phyloP scores from a whole-genome alignment of 1,140 invertebrate species.

The Colletes latitarsis region DNA sequence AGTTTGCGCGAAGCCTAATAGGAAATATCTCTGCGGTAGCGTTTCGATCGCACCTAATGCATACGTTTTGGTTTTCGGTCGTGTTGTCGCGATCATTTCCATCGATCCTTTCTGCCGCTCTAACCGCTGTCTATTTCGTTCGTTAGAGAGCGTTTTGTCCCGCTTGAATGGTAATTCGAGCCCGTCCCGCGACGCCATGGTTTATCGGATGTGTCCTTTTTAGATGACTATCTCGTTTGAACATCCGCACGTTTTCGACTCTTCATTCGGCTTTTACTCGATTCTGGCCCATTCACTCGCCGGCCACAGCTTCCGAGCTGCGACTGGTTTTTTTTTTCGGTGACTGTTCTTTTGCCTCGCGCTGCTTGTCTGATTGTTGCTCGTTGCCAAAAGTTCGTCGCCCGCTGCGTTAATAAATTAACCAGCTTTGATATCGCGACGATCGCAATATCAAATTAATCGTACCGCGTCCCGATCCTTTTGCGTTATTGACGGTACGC shows the following conservation, averaged over 20 bases:
- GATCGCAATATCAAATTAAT: neutral
- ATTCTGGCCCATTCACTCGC: constrained; percentile 17
- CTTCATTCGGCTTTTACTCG: constrained; percentile 44
- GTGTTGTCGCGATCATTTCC: constrained; percentile 21
- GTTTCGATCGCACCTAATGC: too few relatives aligned
- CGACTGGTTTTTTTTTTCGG: neutral
- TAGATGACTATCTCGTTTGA: constrained; percentile 47
- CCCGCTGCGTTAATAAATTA: constrained; percentile 29
- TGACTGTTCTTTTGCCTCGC: constrained; percentile 26
- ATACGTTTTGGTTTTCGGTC: constrained; percentile 4
- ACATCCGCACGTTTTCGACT: constrained; percentile 43
- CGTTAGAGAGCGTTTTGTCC: constrained; percentile 49
- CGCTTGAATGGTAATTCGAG: constrained; percentile 49
- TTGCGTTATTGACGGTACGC: neutral
- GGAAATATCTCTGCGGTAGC: too few relatives aligned
- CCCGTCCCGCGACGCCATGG: constrained; percentile 34
- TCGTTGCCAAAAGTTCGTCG: neutral
- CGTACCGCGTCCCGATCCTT: neutral
- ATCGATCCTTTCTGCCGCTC: neutral
- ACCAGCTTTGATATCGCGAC: neutral
- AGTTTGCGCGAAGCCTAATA: too few relatives aligned
- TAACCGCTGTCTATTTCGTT: constrained; percentile 32
- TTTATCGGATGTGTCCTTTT: constrained; percentile 51
- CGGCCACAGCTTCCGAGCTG: neutral
- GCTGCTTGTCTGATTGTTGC: neutral